Conservation (phyloP, 1,140 invertebrate genomes). For the Pachyrhynchus sulphureomaculatus region DNA sequence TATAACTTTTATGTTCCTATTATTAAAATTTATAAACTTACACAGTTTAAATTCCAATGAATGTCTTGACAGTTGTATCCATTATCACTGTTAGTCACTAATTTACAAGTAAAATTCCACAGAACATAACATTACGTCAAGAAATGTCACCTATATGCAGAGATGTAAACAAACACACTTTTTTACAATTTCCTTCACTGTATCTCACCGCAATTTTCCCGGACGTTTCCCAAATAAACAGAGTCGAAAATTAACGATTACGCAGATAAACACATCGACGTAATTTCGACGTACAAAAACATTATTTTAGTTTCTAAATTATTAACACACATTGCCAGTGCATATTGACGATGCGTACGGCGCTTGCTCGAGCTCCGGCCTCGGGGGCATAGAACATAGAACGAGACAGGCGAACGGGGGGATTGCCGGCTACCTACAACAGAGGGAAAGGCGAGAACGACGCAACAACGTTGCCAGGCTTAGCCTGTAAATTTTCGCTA, state of each 20-base stretch:
- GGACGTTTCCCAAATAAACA: constrained; percentile 1
- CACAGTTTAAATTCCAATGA: too few relatives aligned
- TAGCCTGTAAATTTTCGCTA: too few relatives aligned
- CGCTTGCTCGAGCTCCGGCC: constrained; percentile 22
- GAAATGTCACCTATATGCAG: constrained; percentile 1
- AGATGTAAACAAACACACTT: constrained; percentile 26
- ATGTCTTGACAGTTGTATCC: too few relatives aligned
- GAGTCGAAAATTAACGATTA: constrained; percentile 7
- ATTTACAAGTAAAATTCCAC: background rate
- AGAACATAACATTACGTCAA: background rate
- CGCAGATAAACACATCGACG: constrained; percentile 5
- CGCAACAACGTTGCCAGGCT: background rate
- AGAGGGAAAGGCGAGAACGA: background rate
- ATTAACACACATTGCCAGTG: constrained; percentile 32
- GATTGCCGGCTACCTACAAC: background rate
- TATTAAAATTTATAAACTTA: too few relatives aligned
- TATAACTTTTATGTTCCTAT: too few relatives aligned
- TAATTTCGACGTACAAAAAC: constrained; percentile 18
- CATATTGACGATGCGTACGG: constrained; percentile 31
- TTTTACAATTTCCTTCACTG: background rate
- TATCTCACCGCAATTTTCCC: background rate
- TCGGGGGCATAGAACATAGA: constrained; percentile 23
- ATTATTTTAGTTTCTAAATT: constrained; percentile 34
- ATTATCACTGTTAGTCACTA: background rate
- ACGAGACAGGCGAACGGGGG: constrained; percentile 13